phyloP scores from a whole-genome alignment of 2,113 vertebrate genomes.

The Hemiscyllium ocellatum region DNA sequence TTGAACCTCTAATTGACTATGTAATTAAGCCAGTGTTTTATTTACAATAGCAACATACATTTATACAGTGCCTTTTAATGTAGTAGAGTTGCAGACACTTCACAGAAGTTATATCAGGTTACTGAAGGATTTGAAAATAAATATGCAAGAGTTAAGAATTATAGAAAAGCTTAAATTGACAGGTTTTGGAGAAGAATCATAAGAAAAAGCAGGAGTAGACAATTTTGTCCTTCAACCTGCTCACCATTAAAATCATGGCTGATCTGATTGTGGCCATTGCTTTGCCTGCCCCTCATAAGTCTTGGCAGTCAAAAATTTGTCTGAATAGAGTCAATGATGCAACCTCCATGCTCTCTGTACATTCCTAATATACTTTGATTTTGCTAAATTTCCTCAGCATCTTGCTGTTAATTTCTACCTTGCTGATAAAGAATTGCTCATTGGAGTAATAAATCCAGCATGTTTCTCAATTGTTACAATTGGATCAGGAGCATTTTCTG shows the following conservation, averaged over 20 bases:
- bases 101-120: neutral
- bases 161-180: neutral
- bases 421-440: no score
- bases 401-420: no score
- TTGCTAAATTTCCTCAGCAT: no score
- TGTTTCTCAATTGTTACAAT: neutral
- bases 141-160: neutral
- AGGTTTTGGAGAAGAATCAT: neutral
- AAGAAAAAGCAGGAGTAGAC: neutral
- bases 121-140: neutral
- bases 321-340: no score
- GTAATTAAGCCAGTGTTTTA: neutral
- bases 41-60: neutral
- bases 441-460: no score
- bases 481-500: neutral
- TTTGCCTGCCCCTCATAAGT: no score
- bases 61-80: neutral
- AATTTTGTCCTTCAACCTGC: no score
- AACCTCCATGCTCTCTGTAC: no score
- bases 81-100: neutral
- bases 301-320: no score
- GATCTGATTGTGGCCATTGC: no score
- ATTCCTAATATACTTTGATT: no score
- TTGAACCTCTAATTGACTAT: neutral
- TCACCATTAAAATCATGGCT: no score